Evolutionary conservation across 2,888 invertebrate species (phyloP).

Genomic region (Marasmarcha lunaedactyla): DNA sequence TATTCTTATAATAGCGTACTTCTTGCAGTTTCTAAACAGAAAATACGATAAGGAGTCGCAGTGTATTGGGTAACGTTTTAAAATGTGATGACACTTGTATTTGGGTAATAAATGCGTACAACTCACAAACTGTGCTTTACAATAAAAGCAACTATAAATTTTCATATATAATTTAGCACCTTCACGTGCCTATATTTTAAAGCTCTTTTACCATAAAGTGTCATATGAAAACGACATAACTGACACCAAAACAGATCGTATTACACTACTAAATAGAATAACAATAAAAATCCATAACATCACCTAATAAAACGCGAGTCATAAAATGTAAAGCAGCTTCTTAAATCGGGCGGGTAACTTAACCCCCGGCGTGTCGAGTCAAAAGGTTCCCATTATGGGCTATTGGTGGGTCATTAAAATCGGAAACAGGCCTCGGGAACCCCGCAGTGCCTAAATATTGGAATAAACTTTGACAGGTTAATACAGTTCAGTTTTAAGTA

Average conservation of each 20-base stretch:
- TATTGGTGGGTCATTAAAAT: conserved; percentile 39
- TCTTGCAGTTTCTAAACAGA: no score
- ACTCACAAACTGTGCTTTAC: no score
- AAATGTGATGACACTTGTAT: no score
- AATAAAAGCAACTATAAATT: no score
- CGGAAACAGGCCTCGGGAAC: conserved; percentile 26
- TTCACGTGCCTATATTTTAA: no score
- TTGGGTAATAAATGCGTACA: no score
- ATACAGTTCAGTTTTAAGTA: conserved; percentile 2
- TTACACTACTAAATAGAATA: conserved; percentile 12
- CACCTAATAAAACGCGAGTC: neutral
- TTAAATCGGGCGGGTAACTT: conserved; percentile 29
- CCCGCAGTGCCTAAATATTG: conserved; percentile 23
- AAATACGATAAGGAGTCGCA: no score
- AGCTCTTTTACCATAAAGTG: neutral
- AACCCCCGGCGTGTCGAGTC: conserved; percentile 31
- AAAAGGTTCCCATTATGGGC: conserved; percentile 39
- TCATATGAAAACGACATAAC: neutral
- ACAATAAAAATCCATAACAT: no score
- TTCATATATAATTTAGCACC: no score
- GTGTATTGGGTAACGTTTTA: no score
- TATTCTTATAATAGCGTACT: no score
- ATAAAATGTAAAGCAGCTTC: conserved; percentile 12
- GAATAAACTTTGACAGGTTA: conserved; percentile 11
- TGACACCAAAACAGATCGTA: neutral